A percentile compares a stretch with the other conserved stretches of the same genome.
Conservation (phyloP, 2,888 invertebrate species). For the Callimorpha dominula region DNA sequence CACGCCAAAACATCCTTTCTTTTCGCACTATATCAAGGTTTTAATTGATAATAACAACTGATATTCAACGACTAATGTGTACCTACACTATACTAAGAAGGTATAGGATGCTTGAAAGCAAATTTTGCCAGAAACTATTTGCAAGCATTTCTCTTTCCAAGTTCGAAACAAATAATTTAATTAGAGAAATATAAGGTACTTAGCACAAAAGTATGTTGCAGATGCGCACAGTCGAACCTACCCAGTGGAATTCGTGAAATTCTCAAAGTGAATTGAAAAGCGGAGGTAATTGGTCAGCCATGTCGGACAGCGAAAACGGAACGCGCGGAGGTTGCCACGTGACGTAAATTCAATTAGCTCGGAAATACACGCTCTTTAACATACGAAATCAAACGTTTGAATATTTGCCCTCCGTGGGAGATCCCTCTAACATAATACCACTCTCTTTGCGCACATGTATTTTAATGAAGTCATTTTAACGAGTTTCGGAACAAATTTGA, state of each 20-base stretch:
- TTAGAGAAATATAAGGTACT: conserved; percentile 24
- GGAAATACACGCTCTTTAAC: conserved; percentile 51
- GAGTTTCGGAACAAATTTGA: conserved; percentile 20
- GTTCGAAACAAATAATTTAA: background rate
- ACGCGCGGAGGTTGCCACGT: conserved; percentile 35
- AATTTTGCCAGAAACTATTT: background rate
- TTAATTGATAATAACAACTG: no score
- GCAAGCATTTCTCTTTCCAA: background rate
- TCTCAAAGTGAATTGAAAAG: conserved; percentile 69
- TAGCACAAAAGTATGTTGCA: conserved; percentile 4
- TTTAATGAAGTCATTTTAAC: conserved; percentile 8
- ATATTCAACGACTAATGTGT: no score
- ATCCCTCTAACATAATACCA: conserved; percentile 21
- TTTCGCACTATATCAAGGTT: no score
- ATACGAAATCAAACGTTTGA: conserved; percentile 44
- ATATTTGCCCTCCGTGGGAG: conserved; percentile 27
- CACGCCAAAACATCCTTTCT: no score
- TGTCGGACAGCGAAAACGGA: conserved; percentile 39
- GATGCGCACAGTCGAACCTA: background rate
- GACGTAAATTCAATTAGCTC: conserved; percentile 60
- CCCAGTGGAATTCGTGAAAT: conserved; percentile 43
- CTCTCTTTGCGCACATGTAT: conserved; percentile 6
- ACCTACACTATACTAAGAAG: background rate
- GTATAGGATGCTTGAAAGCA: background rate
- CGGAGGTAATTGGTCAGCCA: conserved; percentile 51